phyloP scores from a whole-genome alignment of 2,888 invertebrate species.

The Plebejus argus region DNA sequence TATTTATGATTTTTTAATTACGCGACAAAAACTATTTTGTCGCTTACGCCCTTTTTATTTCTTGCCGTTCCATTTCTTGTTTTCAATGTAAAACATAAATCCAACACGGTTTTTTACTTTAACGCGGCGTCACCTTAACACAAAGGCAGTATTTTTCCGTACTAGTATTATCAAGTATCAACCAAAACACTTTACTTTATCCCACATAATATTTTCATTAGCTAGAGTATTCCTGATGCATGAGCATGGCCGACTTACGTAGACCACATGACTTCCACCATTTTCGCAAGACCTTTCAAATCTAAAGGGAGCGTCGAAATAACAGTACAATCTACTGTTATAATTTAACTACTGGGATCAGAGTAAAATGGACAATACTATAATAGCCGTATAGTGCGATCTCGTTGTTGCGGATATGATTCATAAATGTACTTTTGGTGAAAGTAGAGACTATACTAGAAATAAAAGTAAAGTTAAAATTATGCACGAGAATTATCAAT shows the following conservation, averaged over 20 bases:
- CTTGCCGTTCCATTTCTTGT: too few relatives aligned
- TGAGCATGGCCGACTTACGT: constrained; percentile 29
- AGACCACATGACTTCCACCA: constrained; percentile 25
- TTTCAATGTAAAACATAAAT: too few relatives aligned
- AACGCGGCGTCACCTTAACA: too few relatives aligned
- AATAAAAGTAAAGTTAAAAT: neutral
- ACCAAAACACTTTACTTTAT: neutral
- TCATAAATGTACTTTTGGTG: neutral
- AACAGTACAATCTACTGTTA: constrained; percentile 25
- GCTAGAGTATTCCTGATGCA: constrained; percentile 12
- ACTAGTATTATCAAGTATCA: too few relatives aligned
- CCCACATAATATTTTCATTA: neutral
- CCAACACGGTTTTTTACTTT: too few relatives aligned
- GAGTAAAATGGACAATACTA: constrained; percentile 13
- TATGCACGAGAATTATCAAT: neutral
- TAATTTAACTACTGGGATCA: constrained; percentile 22
- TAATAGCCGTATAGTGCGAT: constrained; percentile 25
- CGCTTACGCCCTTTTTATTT: too few relatives aligned
- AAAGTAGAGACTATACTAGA: neutral
- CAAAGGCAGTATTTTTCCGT: too few relatives aligned
- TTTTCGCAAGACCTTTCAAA: constrained; percentile 20
- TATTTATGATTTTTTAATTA: too few relatives aligned
- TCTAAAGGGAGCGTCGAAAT: constrained; percentile 25
- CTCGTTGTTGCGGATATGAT: neutral
- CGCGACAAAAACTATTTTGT: too few relatives aligned